Conservation (phyloP, 2,888 invertebrate species). For the Colostygia pectinataria region DNA sequence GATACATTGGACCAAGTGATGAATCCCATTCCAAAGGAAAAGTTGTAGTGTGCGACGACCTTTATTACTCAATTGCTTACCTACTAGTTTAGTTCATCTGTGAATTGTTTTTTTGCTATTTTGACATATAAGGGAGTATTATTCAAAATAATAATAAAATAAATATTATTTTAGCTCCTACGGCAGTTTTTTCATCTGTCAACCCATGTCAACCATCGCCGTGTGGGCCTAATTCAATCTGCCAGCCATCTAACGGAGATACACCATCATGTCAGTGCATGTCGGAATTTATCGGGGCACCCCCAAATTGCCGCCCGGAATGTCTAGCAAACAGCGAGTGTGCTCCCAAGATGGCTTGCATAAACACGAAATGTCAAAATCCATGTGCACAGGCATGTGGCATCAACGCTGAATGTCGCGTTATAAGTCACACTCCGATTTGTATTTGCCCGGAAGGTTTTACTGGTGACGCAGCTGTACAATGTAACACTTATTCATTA, state of each 20-base stretch:
- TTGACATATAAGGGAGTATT: background rate
- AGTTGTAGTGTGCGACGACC: no score
- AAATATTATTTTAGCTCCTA: conserved; percentile 47
- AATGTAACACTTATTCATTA: conserved; percentile 73
- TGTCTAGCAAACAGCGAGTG: conserved; percentile 89
- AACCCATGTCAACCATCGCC: conserved; percentile 89
- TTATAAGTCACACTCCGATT: conserved; percentile 88
- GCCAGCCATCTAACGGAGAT: conserved; percentile 78
- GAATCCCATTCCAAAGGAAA: no score
- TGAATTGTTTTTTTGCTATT: background rate
- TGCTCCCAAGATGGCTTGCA: conserved; percentile 86
- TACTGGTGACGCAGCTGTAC: conserved; percentile 89
- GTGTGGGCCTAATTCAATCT: conserved; percentile 88
- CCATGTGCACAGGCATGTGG: conserved; percentile 90
- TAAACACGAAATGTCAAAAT: conserved; percentile 89
- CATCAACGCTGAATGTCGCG: conserved; percentile 88
- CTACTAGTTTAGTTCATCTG: no score
- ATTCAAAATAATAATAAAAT: no score
- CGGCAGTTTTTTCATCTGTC: conserved; percentile 51
- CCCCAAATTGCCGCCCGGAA: conserved; percentile 89
- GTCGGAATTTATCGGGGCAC: conserved; percentile 85
- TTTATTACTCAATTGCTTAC: no score
- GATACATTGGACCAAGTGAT: no score
- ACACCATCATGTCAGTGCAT: conserved; percentile 88
- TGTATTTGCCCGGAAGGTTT: conserved; percentile 87